Conservation (phyloP, 1,140 invertebrate genomes). For the Trichonephila inaurata region DNA sequence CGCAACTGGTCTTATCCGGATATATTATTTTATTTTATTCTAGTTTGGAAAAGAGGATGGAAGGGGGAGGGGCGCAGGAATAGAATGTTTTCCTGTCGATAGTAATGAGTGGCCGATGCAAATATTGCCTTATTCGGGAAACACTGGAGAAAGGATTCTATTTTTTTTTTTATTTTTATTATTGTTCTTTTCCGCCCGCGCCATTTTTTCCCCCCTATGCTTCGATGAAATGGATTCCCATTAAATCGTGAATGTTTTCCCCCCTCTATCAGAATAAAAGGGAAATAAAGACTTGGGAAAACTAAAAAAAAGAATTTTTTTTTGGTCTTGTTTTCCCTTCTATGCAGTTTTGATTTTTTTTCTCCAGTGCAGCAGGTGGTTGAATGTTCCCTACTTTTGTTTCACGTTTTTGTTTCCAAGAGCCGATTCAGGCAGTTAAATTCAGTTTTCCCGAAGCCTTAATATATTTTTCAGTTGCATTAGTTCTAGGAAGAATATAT, state of each 20-base stretch:
- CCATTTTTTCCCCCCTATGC: background rate
- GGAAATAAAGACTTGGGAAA: slow-evolving; percentile 65
- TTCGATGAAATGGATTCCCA: slow-evolving; percentile 51
- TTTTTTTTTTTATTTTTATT: slow-evolving; percentile 31
- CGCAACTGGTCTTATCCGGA: slow-evolving; percentile 54
- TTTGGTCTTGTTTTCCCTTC: background rate
- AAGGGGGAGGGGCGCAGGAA: background rate
- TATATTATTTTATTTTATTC: slow-evolving; percentile 62
- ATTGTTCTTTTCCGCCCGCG: background rate
- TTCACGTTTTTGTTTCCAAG: slow-evolving; percentile 19
- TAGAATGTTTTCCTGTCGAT: slow-evolving; percentile 43
- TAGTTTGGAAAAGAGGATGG: background rate
- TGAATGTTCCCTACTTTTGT: background rate
- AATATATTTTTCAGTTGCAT: background rate
- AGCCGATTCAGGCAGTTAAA: slow-evolving; percentile 14
- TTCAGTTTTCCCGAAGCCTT: slow-evolving; percentile 4
- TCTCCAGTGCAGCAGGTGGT: slow-evolving; percentile 3
- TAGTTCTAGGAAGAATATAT: background rate
- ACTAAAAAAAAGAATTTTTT: slow-evolving; percentile 29
- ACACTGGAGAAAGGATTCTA: slow-evolving; percentile 42
- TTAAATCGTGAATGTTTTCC: slow-evolving; percentile 22
- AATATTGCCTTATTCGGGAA: slow-evolving; percentile 58
- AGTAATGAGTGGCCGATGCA: slow-evolving; percentile 65
- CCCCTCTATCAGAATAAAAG: slow-evolving; percentile 29
- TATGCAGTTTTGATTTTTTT: background rate